Evolutionary conservation across 2,113 vertebrate genomes (phyloP), one percentile per base, ranked within the genome.

Genomic region (Crocuta crocuta): DNA sequence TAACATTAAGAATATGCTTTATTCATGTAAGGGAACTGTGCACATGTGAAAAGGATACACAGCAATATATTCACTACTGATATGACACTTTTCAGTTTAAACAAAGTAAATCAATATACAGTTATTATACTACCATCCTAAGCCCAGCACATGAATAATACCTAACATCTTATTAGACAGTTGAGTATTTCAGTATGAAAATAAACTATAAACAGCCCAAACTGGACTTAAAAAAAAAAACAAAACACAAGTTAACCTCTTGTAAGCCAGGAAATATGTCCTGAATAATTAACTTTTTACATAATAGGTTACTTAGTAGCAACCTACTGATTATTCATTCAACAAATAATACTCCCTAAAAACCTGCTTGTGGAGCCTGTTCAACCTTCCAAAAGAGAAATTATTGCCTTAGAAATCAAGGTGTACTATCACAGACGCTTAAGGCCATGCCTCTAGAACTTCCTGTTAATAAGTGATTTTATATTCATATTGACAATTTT

Each of bases 271-370:
- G 50, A 96, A 73, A 89, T 50, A 95, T 74, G 15, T 9, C 81
- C 48, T 61, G 23, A 97, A 96, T 87, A 80, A 88, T 92, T 96
- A 97, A 97, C 90, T 81, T 96, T 89, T 92, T 48, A 87, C 4
- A 61, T 73, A 87, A 96, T n/a, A 88, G 31, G 16, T 96, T 76
- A 97, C 63, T 92, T 17, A 81, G 80, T 55, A 74, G 45, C 84
- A 84, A 74, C 31, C 66, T 94, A 90, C 7, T 94, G 31, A 94
- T 96, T 97, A 96, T 48, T 90, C 58, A 92, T 80, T 97, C 55
- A 92, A 81, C 63, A 89, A 93, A 93, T 68, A 94, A 68, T 84
- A 89, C 71, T 89, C 35, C n/a, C 26, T 89, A 35, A 95, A 87
- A 94, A 39, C 23, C 43, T 79, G 48, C 31, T 84, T 28, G 81